Evolutionary conservation across 2,888 invertebrate species (phyloP).

Genomic region (Ligdia adustata): DNA sequence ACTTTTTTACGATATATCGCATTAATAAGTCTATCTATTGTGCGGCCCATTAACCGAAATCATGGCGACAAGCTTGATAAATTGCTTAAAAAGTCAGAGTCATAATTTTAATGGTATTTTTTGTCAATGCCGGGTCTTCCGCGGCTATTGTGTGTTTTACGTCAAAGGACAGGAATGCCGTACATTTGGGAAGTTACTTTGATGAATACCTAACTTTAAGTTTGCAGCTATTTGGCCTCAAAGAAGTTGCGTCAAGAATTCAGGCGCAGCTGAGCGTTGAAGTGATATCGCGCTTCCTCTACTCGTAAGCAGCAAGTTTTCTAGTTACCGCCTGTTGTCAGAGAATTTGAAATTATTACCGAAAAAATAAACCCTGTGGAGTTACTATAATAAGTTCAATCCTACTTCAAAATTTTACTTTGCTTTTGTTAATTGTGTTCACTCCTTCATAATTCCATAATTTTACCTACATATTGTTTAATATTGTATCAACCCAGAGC

Average conservation of each 20-base stretch:
- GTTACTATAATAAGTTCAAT: too few species aligned
- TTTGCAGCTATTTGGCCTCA: conserved; percentile 25
- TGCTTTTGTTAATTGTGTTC: too few species aligned
- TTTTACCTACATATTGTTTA: too few species aligned
- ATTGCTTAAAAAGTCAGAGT: conserved; percentile 41
- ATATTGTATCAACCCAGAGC: too few species aligned
- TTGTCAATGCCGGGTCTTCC: conserved; percentile 34
- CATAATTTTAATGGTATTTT: conserved; percentile 44
- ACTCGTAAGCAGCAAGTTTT: too few species aligned
- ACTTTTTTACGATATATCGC: conserved; percentile 26
- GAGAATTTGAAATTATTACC: too few species aligned
- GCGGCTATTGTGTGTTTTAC: conserved; percentile 27
- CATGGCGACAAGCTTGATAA: conserved; percentile 46
- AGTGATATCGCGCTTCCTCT: too few species aligned
- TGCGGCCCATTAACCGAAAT: conserved; percentile 45
- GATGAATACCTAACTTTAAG: conserved; percentile 34
- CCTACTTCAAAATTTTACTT: too few species aligned
- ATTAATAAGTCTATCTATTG: conserved; percentile 35
- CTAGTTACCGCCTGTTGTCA: too few species aligned
- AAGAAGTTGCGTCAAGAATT: conserved; percentile 35
- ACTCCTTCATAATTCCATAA: too few species aligned
- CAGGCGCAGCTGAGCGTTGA: too few species aligned
- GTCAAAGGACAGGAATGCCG: conserved; percentile 30
- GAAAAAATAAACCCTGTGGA: too few species aligned
- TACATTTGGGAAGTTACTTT: conserved; percentile 20